Base-by-base conservation (phyloP, 2,113 vertebrate genomes). In the Tiliqua scincoides region DNA sequence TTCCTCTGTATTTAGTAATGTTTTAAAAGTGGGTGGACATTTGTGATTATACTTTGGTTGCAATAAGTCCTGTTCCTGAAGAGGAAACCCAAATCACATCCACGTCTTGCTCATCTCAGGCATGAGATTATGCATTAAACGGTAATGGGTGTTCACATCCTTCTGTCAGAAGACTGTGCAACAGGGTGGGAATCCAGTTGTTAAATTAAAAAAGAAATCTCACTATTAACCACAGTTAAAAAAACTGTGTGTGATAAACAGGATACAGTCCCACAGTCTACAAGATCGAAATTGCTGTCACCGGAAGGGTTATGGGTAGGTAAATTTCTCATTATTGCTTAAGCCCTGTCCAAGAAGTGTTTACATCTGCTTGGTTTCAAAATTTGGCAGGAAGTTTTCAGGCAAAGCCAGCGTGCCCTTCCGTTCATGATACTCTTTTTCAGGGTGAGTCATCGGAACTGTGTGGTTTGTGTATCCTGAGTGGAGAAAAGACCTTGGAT, bases 391-490 rank as follows among this genome's bases (percentile, higher is more conserved):
- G 96, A 97, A 96, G 95, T 91, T 95, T 96, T 96, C 93, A 94
- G 88, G 91, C 95, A 96, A 92, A 96, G 96, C 93, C 93, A 94
- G 83, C 71, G 70, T 97, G 94, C 93, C 96, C 96, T 97, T 97
- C 96, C 95, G 95, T 90, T 86, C 90, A 89, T 91, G 78, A 0
- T 95, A 95, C 94, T 94, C 76, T 94, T 48, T 48, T 96, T 94
- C 14, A 0, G 90, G 80, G 91, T 97, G 97, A 97, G 91, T 97
- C 97, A 97, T 94, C 76, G 25, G 94, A 96, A 96, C 96, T 95
- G 93, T 97, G 96, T 96, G 97, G 97, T 97, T 97, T 97, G 93
- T 95, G 82, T 96, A 96, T 97, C 96, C 97, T 96, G 96, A 95
- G 92, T 88, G 83, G 90, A 95, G 93, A 95, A 94, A 88, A 91